A percentile compares a stretch with the other conserved stretches of the same genome.
Evolutionary conservation across 2,888 invertebrate genomes (phyloP).

Genomic region (Sinotaia quadrata): DNA sequence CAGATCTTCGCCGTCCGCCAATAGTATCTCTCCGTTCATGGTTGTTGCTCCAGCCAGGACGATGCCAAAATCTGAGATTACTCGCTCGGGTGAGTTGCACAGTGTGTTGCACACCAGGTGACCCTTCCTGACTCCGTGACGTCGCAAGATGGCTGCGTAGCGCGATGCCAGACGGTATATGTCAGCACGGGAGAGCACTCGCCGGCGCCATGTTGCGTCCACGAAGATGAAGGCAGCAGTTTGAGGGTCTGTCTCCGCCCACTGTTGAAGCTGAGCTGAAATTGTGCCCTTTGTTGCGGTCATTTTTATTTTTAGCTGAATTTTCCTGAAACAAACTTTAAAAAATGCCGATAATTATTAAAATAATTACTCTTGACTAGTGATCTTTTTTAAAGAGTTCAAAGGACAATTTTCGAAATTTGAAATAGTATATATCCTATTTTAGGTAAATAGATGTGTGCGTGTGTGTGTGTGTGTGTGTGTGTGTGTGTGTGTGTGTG

Average conservation of each 20-base stretch:
- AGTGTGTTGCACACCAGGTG: slow-evolving; percentile 33
- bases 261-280: neutral
- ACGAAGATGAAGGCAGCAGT: slow-evolving; percentile 12
- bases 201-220: neutral
- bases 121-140: slow-evolving; percentile 29
- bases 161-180: slow-evolving; percentile 22
- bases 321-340: too few species aligned
- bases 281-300: too few species aligned
- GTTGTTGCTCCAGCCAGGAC: slow-evolving; percentile 31
- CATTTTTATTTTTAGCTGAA: too few species aligned
- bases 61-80: slow-evolving; percentile 36
- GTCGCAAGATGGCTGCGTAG: slow-evolving; percentile 29
- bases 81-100: slow-evolving; percentile 37
- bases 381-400: too few species aligned
- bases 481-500: slow-evolving; percentile 1
- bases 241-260: neutral
- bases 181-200: slow-evolving; percentile 23
- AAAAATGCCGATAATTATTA: too few species aligned
- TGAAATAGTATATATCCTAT: too few species aligned
- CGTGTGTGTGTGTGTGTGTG: slow-evolving; percentile 10
- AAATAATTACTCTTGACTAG: too few species aligned
- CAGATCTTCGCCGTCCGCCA: slow-evolving; percentile 37
- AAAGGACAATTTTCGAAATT: too few species aligned
- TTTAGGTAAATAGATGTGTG: too few species aligned
- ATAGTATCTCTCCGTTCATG: slow-evolving; percentile 37